phyloP scores from a whole-genome alignment of 2,113 vertebrate genomes.

The Clarias gariepinus region DNA sequence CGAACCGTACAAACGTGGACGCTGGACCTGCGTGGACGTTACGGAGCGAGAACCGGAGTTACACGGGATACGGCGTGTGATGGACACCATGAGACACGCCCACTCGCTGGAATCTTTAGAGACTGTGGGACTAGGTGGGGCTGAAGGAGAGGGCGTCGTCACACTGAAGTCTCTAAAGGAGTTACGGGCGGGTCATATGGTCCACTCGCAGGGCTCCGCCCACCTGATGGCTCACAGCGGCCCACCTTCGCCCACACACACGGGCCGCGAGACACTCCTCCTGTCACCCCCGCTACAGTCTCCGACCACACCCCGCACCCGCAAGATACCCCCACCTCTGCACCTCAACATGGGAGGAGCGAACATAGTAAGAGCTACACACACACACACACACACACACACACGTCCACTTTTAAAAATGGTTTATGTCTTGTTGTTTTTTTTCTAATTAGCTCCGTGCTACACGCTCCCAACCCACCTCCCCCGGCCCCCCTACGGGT shows the following conservation, averaged over 20 bases:
- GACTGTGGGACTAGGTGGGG: constrained; percentile 59
- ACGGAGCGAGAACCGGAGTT: constrained; percentile 71
- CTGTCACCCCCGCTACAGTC: constrained; percentile 39
- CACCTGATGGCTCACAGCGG: constrained; percentile 55
- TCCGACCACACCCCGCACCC: constrained; percentile 37
- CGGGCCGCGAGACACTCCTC: constrained; percentile 52
- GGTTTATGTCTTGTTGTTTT: background rate
- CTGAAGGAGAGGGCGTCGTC: constrained; percentile 44
- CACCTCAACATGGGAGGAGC: constrained; percentile 53
- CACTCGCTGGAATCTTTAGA: constrained; percentile 83
- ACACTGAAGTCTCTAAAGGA: constrained; percentile 44
- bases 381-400: constrained; percentile 7
- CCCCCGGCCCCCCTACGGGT: constrained; percentile 65
- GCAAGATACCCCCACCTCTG: constrained; percentile 62
- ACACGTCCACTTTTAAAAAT: background rate
- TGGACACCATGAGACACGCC: constrained; percentile 77
- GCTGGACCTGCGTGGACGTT: constrained; percentile 84
- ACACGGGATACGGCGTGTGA: constrained; percentile 62
- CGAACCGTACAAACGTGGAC: constrained; percentile 77
- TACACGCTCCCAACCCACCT: constrained; percentile 71
- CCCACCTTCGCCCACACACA: constrained; percentile 49
- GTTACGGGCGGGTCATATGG: constrained; percentile 43
- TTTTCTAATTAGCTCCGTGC: constrained; percentile 57
- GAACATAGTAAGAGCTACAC: constrained; percentile 55
- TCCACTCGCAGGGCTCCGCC: constrained; percentile 60